phyloP scores from a whole-genome alignment of 2,888 invertebrate genomes.

The Pristionchus exspectatus region DNA sequence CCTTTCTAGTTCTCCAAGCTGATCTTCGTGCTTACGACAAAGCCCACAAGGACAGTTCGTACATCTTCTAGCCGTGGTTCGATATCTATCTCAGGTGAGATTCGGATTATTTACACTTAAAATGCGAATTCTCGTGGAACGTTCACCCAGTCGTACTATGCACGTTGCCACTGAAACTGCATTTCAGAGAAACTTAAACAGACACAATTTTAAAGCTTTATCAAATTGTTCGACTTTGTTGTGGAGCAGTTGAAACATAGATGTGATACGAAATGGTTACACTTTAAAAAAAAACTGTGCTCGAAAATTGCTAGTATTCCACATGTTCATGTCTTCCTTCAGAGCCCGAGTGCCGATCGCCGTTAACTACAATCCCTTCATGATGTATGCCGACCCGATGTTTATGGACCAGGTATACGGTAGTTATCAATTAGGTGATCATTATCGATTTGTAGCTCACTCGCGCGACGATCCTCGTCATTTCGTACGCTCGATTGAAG shows the following conservation, averaged over 20 bases:
- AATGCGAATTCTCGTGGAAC: too few species aligned
- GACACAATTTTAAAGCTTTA: too few species aligned
- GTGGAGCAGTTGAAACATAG: too few species aligned
- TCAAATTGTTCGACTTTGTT: too few species aligned
- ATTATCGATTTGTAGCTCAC: slow-evolving; percentile 81
- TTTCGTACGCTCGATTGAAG: slow-evolving; percentile 86
- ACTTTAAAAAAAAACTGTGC: too few species aligned
- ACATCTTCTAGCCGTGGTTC: slow-evolving; percentile 97
- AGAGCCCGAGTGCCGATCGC: slow-evolving; percentile 90
- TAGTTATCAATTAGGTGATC: slow-evolving; percentile 1
- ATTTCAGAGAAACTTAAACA: too few species aligned
- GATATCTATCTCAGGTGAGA: slow-evolving; percentile 86
- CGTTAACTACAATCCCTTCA: slow-evolving; percentile 93
- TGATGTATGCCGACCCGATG: slow-evolving; percentile 86
- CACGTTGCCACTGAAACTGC: too few species aligned
- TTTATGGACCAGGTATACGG: slow-evolving; percentile 86
- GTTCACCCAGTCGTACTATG: too few species aligned
- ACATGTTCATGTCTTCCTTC: not conserved
- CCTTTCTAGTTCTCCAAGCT: slow-evolving; percentile 70
- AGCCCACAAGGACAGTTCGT: slow-evolving; percentile 87
- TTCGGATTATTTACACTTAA: not conserved
- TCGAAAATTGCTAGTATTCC: too few species aligned
- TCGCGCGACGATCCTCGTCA: slow-evolving; percentile 87
- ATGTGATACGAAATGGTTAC: too few species aligned
- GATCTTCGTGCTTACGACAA: slow-evolving; percentile 82